phyloP scores from a whole-genome alignment of 2,113 vertebrate species.

The Muntiacus reevesi region DNA sequence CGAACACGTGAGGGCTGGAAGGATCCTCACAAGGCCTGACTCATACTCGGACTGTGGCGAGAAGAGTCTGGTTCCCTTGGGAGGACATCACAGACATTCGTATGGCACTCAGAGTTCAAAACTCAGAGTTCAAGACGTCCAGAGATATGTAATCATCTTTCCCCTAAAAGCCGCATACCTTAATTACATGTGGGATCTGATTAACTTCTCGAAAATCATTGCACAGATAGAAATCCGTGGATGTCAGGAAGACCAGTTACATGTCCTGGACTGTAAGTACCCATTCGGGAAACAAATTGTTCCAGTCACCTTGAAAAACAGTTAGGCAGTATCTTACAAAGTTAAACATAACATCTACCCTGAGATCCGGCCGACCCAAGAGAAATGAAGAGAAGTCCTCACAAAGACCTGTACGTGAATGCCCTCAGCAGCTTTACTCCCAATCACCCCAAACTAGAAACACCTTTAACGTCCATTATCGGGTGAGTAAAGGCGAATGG shows the following conservation, averaged over 20 bases:
- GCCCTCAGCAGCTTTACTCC: neutral
- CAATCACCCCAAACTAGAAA: neutral
- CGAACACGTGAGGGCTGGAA: neutral
- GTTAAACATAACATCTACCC: neutral
- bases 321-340: neutral
- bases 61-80: neutral
- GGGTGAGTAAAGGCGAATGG: neutral
- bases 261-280: neutral
- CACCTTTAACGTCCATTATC: neutral
- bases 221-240: neutral
- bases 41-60: fast-evolving
- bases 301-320: neutral
- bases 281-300: neutral
- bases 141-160: neutral
- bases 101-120: neutral
- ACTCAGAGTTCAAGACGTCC: neutral
- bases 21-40: neutral
- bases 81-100: neutral
- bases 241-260: neutral
- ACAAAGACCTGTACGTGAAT: neutral
- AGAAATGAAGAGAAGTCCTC: neutral
- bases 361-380: neutral
- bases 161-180: neutral
- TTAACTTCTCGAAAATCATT: neutral
- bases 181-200: neutral